Evolutionary conservation across 2,888 invertebrate species (phyloP).

Genomic region (Spodoptera exigua): DNA sequence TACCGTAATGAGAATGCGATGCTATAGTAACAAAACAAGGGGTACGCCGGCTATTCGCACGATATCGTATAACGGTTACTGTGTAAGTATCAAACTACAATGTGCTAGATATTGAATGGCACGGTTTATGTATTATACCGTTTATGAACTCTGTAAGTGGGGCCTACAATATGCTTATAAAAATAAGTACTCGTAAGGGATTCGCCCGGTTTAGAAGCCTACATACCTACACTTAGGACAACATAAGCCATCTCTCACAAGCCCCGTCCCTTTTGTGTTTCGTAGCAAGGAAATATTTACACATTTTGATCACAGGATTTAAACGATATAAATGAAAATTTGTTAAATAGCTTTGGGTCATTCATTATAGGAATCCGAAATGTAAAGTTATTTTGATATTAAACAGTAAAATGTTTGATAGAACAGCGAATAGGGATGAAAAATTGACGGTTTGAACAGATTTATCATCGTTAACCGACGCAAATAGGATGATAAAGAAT

Average conservation of each 20-base stretch:
- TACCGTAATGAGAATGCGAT: conserved; percentile 31
- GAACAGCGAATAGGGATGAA: background rate
- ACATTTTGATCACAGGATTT: conserved; percentile 15
- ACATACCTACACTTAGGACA: conserved; percentile 15
- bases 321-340: conserved; percentile 20
- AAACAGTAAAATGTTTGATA: background rate
- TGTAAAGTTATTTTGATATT: conserved; percentile 1
- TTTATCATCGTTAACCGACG: conserved; percentile 7
- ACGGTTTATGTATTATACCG: conserved; percentile 45
- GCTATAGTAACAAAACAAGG: conserved; percentile 36
- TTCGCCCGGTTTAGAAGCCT: conserved; percentile 27
- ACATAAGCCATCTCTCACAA: conserved; percentile 2
- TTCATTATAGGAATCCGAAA: background rate
- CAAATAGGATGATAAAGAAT: conserved; percentile 1
- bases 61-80: conserved; percentile 61
- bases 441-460: background rate
- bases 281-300: conserved; percentile 33
- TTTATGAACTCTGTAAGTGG: conserved; percentile 49
- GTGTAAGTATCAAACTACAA: conserved; percentile 50
- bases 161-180: conserved; percentile 41
- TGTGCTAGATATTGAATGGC: conserved; percentile 57
- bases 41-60: conserved; percentile 47
- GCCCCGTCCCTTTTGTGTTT: conserved; percentile 28
- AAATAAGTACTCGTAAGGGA: conserved; percentile 46
- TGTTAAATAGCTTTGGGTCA: background rate